Conservation (phyloP, 2,888 invertebrate genomes). For the Euproctis similis region DNA sequence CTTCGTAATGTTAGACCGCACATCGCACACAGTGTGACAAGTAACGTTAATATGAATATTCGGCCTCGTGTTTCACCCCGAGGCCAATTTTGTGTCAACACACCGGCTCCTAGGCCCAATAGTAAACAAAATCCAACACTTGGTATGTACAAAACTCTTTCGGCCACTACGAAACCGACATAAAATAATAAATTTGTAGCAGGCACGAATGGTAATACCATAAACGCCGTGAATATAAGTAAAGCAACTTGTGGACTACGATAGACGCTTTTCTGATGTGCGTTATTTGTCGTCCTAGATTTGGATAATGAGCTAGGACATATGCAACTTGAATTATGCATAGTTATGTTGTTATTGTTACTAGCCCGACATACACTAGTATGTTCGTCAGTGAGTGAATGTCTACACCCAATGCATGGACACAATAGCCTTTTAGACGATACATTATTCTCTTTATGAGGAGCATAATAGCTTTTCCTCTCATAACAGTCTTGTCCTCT, state of each 20-base stretch:
- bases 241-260: constrained; percentile 60
- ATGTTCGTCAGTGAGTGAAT: constrained; percentile 80
- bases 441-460: constrained; percentile 53
- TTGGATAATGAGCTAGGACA: constrained; percentile 46
- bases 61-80: constrained; percentile 55
- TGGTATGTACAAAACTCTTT: constrained; percentile 95
- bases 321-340: constrained; percentile 68
- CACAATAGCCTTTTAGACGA: constrained; percentile 59
- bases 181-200: constrained; percentile 98
- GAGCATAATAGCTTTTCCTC: constrained; percentile 53
- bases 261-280: constrained; percentile 47
- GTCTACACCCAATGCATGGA: constrained; percentile 81
- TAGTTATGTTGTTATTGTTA: constrained; percentile 82
- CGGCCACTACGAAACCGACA: constrained; percentile 98
- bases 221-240: constrained; percentile 82
- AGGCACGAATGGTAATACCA: constrained; percentile 94
- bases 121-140: constrained; percentile 96
- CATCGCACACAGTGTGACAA: constrained; percentile 79
- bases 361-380: constrained; percentile 81
- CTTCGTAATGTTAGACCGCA: constrained; percentile 86
- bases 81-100: constrained; percentile 61
- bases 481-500: constrained; percentile 58
- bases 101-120: constrained; percentile 82
- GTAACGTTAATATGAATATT: constrained; percentile 61
- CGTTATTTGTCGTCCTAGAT: constrained; percentile 39